phyloP scores from a whole-genome alignment of 2,888 invertebrate genomes.

The Synergus laeviventris region DNA sequence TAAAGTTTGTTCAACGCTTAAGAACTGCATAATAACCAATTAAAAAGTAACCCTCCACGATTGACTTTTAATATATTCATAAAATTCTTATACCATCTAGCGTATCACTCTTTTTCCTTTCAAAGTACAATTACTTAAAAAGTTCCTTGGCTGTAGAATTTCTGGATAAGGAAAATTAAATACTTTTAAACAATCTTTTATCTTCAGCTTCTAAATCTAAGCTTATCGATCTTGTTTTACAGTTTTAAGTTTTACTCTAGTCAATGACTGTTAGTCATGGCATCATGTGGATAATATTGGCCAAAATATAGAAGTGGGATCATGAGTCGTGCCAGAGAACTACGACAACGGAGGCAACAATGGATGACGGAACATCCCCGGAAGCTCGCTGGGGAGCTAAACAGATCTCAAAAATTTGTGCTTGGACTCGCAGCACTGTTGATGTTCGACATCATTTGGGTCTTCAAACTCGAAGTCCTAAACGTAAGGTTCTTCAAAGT shows the following conservation, averaged over 20 bases:
- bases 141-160: background rate
- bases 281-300: conserved; percentile 13
- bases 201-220: background rate
- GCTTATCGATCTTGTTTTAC: background rate
- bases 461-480: conserved; percentile 94
- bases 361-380: conserved; percentile 75
- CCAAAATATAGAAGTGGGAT: conserved; percentile 14
- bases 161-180: background rate
- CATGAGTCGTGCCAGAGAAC: conserved; percentile 74
- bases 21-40: background rate
- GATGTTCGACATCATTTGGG: conserved; percentile 96
- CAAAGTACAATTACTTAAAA: background rate
- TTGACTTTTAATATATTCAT: background rate
- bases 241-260: background rate
- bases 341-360: conserved; percentile 71
- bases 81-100: background rate
- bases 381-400: conserved; percentile 77
- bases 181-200: too few relatives aligned
- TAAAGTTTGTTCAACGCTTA: background rate
- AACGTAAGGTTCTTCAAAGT: conserved; percentile 81
- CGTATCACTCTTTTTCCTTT: background rate
- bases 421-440: conserved; percentile 92
- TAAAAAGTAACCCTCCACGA: background rate
- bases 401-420: conserved; percentile 84
- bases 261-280: conserved; percentile 10